Base-by-base conservation (phyloP, 2,888 invertebrate genomes). In the Automeris io region DNA sequence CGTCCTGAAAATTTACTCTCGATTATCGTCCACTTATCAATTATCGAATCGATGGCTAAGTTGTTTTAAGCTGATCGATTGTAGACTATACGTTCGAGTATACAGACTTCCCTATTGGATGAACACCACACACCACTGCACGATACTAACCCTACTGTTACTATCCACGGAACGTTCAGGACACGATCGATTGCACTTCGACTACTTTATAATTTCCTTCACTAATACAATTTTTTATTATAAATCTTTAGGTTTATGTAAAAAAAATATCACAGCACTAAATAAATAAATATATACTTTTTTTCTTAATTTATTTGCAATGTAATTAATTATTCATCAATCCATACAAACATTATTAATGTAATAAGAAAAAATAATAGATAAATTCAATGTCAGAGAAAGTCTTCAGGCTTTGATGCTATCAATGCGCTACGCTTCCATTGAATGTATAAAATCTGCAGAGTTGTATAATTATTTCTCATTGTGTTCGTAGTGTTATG, bases 141-240 rank as follows among this genome's bases (percentile, higher is more conserved):
- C 26, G 13, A 29, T 29, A 16, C 13, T 29, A 29, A 29, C 26
- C 26, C 13, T 29, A 29, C 26, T 29, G 16, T 29, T 29, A 16
- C 26, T 13, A 2, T 29, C 13, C 26, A 29, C 26, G 26, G 26
- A 7, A n/a, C 8, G 7, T 8, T 16, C 26, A 29, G 5, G 16
- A 9, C 26, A 29, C 26, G 26, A 16, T 29, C 26, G 26, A 29
- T 5, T 29, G 26, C 26, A 29, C 26, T 16, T 29, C 16, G 6
- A 13, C 16, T 16, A 29, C 3, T 29, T 12, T 26, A 29, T 7
- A n/a, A 29, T 13, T 13, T 2, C 13, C n/a, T 16, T 16, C 16
- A 29, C 8, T 11, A 3, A 11, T 1, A 24, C 13, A 2, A 13
- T 13, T 16, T 2, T 26, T 16, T 29, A 29, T 12, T 12, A 11